Conservation (phyloP, 1,140 invertebrate genomes). For the Amyelois transitella region DNA sequence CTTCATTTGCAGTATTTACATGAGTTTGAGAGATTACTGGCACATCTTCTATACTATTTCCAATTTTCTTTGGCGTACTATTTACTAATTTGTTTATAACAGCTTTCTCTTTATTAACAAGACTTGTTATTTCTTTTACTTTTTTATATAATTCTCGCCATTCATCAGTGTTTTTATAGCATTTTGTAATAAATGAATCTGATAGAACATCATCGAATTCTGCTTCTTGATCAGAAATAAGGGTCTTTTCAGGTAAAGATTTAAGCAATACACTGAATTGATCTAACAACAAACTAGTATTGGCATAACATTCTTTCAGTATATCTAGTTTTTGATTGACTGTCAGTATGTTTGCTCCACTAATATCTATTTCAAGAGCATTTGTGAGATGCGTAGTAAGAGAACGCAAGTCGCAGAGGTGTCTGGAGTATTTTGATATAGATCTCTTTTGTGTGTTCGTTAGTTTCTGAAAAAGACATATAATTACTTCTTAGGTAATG, state of each 20-base stretch:
- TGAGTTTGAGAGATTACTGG: slow-evolving; percentile 49
- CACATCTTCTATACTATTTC: slow-evolving; percentile 22
- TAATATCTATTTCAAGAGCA: slow-evolving; percentile 51
- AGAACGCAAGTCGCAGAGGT: slow-evolving; percentile 65
- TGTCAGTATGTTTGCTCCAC: slow-evolving; percentile 34
- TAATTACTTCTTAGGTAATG: background rate
- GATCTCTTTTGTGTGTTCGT: slow-evolving; percentile 72
- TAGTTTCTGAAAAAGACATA: slow-evolving; percentile 54
- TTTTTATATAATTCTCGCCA: slow-evolving; percentile 68
- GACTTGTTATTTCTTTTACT: slow-evolving; percentile 56
- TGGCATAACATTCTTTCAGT: slow-evolving; percentile 70
- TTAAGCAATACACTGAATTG: slow-evolving; percentile 77
- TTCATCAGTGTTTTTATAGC: slow-evolving; percentile 68
- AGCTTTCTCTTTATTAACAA: slow-evolving; percentile 61
- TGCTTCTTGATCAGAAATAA: slow-evolving; percentile 34
- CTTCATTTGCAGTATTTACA: slow-evolving; percentile 48
- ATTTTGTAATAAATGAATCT: slow-evolving; percentile 66
- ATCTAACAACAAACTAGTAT: slow-evolving; percentile 71
- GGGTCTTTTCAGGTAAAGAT: slow-evolving; percentile 73
- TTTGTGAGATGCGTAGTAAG: slow-evolving; percentile 58
- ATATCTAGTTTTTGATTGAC: slow-evolving; percentile 35
- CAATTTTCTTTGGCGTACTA: slow-evolving; percentile 37
- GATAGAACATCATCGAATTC: slow-evolving; percentile 52
- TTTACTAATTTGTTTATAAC: slow-evolving; percentile 52
- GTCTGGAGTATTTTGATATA: slow-evolving; percentile 66